Evolutionary conservation across 2,797 vertebrate genomes (phyloP).

Genomic region (Tiaroga cobitis): DNA sequence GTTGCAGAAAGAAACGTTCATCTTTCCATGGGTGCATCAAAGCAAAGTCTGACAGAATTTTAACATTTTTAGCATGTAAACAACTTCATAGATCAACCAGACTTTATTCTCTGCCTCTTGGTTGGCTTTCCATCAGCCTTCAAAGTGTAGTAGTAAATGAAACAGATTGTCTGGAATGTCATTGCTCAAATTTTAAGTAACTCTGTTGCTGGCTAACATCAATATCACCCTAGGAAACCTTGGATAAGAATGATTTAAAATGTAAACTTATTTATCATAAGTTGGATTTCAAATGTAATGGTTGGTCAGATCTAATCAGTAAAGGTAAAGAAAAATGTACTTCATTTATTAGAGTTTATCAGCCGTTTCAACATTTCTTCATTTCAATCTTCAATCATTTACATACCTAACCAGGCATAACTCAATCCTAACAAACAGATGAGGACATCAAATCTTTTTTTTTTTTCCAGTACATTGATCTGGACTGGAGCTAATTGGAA

Average conservation of each 20-base stretch:
- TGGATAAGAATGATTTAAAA: background rate
- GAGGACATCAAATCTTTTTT: background rate
- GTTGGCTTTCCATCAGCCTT: background rate
- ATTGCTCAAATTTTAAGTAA: background rate
- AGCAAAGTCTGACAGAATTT: constrained; percentile 7
- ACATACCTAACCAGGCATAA: background rate
- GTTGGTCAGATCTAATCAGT: background rate
- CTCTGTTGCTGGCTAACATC: background rate
- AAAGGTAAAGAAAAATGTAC: background rate
- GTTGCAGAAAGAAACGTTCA: constrained; percentile 62
- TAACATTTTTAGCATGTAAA: background rate
- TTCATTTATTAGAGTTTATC: background rate
- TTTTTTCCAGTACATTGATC: constrained; percentile 28
- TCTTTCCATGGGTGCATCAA: constrained; percentile 57
- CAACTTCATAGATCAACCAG: background rate
- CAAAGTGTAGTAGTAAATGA: background rate
- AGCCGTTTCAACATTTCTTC: background rate
- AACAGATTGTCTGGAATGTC: background rate
- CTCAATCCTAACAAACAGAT: constrained; percentile 10
- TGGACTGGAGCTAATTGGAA: constrained; percentile 10
- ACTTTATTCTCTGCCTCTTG: background rate
- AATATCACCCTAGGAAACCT: background rate
- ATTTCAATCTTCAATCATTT: background rate
- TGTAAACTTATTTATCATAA: background rate
- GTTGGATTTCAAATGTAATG: background rate